Evolutionary conservation across 2,113 vertebrate species (phyloP), one percentile per base, ranked within the genome.

Genomic region (Erpornis zantholeuca): DNA sequence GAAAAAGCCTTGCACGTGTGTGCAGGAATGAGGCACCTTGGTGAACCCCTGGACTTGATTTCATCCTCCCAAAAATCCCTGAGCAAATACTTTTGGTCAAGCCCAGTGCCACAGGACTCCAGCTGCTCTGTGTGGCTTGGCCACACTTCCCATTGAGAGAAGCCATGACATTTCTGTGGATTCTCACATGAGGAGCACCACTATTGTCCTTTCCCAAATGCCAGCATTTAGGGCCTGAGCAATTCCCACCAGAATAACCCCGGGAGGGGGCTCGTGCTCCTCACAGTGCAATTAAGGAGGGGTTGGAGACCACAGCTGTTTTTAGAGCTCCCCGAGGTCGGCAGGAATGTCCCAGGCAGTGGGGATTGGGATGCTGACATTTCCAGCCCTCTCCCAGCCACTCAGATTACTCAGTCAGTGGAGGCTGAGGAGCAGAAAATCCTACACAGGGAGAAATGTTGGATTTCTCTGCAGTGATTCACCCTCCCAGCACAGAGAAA

Each of bases 131-230:
- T 40, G 65, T 15, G 66, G 27, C 25, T 66, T 90, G 76, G 56
- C 82, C 86, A 25, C 79, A 35, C 21, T 59, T 59, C 36, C 23
- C 94, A 12, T 17, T n/a, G 81, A 20, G 40, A 69, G 76, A 59
- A 65, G 4, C 80, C 92, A 36, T 13, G 16, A 27, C 72, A 57
- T 90, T 93, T 83, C 91, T 95, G 92, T 59, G 92, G 95, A 31
- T 93, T 95, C 90, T 95, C 79, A 90, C 90, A 92, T 57, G 88
- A 93, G 92, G 70, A 87, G 42, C 88, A 88, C 18, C 79, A 82
- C 85, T 82, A 95, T 60, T 95, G 90, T 93, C 80, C 78, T 91
- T 12, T 36, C 61, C 70, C 40, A 53, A 92, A 92, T 45, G 63
- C 66, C 79, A 90, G 54, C 82, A 9, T 45, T 90, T 54, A 47